A percentile compares a stretch with the other conserved stretches of the same genome.
Evolutionary conservation across 2,797 vertebrate species (phyloP).

Genomic region (Apodemus agrarius): DNA sequence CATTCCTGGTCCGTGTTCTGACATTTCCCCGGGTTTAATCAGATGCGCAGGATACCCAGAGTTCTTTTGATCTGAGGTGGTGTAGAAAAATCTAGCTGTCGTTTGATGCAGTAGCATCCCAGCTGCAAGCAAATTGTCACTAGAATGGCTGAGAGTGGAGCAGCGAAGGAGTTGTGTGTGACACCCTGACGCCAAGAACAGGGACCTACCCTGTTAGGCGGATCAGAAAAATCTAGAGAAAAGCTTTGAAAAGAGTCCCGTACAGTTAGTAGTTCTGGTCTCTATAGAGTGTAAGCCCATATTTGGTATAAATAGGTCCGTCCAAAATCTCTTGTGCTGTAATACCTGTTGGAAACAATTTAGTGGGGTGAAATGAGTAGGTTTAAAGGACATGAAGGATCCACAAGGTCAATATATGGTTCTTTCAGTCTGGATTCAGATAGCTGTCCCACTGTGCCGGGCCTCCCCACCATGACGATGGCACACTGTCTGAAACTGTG

Average conservation of each 20-base stretch:
- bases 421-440: neutral
- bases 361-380: neutral
- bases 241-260: neutral
- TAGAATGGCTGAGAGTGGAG: neutral
- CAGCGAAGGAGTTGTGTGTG: neutral
- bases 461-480: neutral
- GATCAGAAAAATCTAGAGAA: neutral
- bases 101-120: neutral
- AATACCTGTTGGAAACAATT: neutral
- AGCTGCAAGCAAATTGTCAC: neutral
- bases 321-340: neutral
- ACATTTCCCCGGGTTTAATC: neutral
- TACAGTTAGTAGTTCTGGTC: neutral
- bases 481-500: neutral
- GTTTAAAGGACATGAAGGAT: neutral
- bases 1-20: neutral
- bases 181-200: neutral
- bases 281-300: neutral
- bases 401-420: neutral
- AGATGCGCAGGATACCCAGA: neutral
- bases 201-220: neutral
- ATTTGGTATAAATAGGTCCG: neutral
- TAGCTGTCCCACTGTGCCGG: neutral
- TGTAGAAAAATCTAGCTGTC: neutral
- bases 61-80: neutral